A percentile compares a stretch with the other conserved stretches of the same genome.
These are phyloP conservation scores for Andrena bucephala DNA, from an alignment of 2,888 invertebrate species.

Conservation along the genomic window DNA sequence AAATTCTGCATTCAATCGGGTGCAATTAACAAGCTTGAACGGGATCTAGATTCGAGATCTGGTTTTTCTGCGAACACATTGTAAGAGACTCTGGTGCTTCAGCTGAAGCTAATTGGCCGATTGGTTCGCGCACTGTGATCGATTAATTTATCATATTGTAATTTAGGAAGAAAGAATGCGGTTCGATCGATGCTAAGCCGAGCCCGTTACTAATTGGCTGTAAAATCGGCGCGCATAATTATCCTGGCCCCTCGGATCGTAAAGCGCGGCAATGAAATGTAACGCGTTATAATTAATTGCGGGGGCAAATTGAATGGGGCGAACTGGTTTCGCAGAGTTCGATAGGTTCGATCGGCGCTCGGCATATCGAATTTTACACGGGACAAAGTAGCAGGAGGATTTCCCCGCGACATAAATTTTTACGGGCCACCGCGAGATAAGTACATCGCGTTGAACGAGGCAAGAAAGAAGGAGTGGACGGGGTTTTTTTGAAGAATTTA, in stretches of 20 bases:
- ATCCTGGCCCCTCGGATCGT: constrained; percentile 11
- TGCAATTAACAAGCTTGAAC: background rate
- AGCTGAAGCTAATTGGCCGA: constrained; percentile 42
- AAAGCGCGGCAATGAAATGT: constrained; percentile 21
- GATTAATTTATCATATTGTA: constrained; percentile 48
- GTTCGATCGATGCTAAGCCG: background rate
- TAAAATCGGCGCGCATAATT: constrained; percentile 16
- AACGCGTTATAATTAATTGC: constrained; percentile 30
- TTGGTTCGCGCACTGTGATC: constrained; percentile 39
- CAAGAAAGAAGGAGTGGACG: background rate
- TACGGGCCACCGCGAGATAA: background rate
- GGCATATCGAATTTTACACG: background rate
- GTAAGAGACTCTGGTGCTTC: background rate
- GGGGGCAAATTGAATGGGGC: background rate
- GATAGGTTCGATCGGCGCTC: background rate
- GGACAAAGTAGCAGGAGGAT: background rate
- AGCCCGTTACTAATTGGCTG: constrained; percentile 18
- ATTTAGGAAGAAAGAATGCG: constrained; percentile 22
- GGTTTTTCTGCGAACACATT: constrained; percentile 10
- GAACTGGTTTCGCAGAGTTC: constrained; percentile 14
- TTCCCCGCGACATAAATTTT: background rate
- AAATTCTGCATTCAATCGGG: background rate
- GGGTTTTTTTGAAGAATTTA: background rate
- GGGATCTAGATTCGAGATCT: constrained; percentile 18
- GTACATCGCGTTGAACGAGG: background rate